These are phyloP conservation scores for Drepana arcuata DNA, from an alignment of 1,140 invertebrate genomes.

Conservation along the genomic window DNA sequence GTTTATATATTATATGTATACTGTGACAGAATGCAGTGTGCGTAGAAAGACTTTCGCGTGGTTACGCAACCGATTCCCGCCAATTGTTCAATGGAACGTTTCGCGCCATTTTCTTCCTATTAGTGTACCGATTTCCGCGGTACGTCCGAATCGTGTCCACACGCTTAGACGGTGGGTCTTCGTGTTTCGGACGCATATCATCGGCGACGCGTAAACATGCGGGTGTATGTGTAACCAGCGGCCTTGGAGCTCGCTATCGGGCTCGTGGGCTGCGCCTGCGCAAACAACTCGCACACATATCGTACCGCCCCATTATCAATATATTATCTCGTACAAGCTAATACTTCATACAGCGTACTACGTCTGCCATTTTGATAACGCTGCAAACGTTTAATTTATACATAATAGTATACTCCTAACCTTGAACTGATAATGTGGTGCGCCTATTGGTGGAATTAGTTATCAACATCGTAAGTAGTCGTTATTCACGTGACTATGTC, in stretches of 20 bases:
- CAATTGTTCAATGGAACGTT: constrained; percentile 62
- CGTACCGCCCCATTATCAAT: constrained; percentile 39
- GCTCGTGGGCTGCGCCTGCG: constrained; percentile 33
- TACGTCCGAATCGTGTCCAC: constrained; percentile 8
- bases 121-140: constrained; percentile 31
- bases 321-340: constrained; percentile 32
- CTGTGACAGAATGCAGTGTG: constrained; percentile 8
- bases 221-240: constrained; percentile 58
- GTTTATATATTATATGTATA: too few species aligned
- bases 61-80: constrained; percentile 58
- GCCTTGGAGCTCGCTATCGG: constrained; percentile 49
- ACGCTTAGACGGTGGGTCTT: constrained; percentile 12
- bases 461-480: too few species aligned
- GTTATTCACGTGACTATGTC: too few species aligned
- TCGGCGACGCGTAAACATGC: constrained; percentile 43
- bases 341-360: constrained; percentile 11
- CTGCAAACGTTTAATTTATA: constrained; percentile 1
- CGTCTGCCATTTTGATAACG: constrained; percentile 8
- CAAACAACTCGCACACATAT: constrained; percentile 32
- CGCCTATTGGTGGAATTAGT: too few species aligned
- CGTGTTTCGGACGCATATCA: constrained; percentile 26
- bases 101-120: constrained; percentile 55
- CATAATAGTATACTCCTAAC: too few species aligned
- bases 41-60: constrained; percentile 48
- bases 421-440: constrained; percentile 9